Evolutionary conservation across 2,888 invertebrate genomes (phyloP).

Genomic region (Exephanes ischioxanthus): DNA sequence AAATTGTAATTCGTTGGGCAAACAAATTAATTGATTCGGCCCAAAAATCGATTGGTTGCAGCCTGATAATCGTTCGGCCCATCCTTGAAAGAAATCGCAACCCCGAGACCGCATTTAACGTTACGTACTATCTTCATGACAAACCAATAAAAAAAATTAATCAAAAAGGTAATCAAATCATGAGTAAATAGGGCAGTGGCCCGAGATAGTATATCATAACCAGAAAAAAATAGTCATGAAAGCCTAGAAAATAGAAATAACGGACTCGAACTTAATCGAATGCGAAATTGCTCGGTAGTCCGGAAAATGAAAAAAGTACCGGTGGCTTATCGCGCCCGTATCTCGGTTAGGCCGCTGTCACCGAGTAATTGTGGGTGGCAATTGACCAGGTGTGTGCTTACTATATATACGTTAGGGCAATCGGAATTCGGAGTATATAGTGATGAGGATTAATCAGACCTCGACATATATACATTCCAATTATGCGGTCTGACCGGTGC

Average conservation of each 20-base stretch:
- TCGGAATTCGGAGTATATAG: conserved; percentile 60
- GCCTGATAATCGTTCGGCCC: no score
- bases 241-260: conserved; percentile 21
- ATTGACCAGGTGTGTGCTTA: conserved; percentile 21
- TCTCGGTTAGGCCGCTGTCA: conserved; percentile 30
- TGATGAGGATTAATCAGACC: conserved; percentile 71
- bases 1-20: no score
- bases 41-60: no score
- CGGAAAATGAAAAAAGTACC: conserved; percentile 7
- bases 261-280: conserved; percentile 7
- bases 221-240: conserved; percentile 14
- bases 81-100: no score
- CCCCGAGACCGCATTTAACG: no score
- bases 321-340: neutral
- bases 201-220: conserved; percentile 6
- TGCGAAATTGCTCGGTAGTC: conserved; percentile 23
- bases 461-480: conserved; percentile 72
- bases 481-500: conserved; percentile 70
- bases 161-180: neutral
- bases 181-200: neutral
- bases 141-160: neutral
- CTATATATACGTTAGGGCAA: conserved; percentile 25
- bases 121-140: no score
- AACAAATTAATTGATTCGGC: no score
- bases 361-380: conserved; percentile 34